Evolutionary conservation across 2,113 vertebrate species (phyloP).

Genomic region (Oryzias curvinotus): DNA sequence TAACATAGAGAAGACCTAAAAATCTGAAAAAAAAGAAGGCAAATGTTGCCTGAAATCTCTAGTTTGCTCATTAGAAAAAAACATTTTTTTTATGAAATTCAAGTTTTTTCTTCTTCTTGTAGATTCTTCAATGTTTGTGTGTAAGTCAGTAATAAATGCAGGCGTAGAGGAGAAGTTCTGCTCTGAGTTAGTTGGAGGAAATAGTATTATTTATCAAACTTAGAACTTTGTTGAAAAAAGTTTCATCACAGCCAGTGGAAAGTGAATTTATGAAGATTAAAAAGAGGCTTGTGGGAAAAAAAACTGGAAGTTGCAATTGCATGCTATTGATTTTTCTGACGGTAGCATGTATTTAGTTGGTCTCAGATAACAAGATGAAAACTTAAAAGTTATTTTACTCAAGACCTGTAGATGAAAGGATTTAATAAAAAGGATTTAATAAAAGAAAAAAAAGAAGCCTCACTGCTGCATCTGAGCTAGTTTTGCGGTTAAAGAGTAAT

Average conservation of each 20-base stretch:
- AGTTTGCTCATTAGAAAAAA: conserved; percentile 3
- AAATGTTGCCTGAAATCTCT: conserved; percentile 1
- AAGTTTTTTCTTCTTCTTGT: conserved; percentile 3
- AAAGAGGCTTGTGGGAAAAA: neutral
- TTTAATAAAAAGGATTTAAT: no score
- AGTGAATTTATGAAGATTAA: conserved; percentile 28
- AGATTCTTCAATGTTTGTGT: conserved; percentile 6
- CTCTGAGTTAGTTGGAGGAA: conserved; percentile 39
- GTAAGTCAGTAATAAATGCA: conserved; percentile 43
- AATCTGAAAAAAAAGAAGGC: neutral
- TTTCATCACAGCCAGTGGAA: conserved; percentile 26
- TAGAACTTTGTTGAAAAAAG: conserved; percentile 36
- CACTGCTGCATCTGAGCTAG: no score
- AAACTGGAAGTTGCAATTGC: neutral
- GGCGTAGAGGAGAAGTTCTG: conserved; percentile 48
- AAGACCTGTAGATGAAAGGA: no score
- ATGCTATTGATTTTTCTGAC: neutral
- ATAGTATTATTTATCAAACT: conserved; percentile 41
- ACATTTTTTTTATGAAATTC: conserved; percentile 1
- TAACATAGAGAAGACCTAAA: conserved; percentile 8
- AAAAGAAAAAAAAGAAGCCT: no score
- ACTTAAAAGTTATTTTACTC: no score
- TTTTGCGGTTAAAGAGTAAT: no score
- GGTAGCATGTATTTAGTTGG: no score
- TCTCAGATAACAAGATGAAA: no score